Base-by-base conservation (phyloP, 2,797 vertebrate species). In the Ceyx erithaca region DNA sequence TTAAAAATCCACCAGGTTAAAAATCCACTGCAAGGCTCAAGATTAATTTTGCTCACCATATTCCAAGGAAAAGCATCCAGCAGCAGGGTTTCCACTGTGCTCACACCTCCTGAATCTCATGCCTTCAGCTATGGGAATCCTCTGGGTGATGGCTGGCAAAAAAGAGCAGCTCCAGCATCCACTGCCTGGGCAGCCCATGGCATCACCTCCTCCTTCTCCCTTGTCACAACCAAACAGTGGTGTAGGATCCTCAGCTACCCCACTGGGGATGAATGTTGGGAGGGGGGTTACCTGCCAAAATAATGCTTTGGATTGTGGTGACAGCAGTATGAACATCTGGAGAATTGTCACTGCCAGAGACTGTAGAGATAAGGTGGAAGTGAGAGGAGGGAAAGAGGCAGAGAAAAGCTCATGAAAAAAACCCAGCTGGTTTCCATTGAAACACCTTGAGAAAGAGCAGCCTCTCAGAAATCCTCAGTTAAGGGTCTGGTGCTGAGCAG, bases 321-420 rank as follows among this genome's bases (percentile, higher is more conserved):
- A 30, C 20, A 70, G 54, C 28, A 30, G 59, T 6, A 33, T 0
- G 4, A 49, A 25, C 0, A 2, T 23, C 28, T 25, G 80, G 37
- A 85, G 20, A 78, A 40, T 8, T 46, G n/a, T 8, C 69, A 59
- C n/a, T 4, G 4, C n/a, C 1, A 23, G 4, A 48, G 14, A 35
- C 20, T 18, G 64, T 40, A 63, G 31, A 64, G 43, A 9, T 9
- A 31, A 43, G 57, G 57, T n/a, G 52, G 64, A 71, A 31, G 10
- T 30, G 46, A 62, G 17, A 1, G 8, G 20, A 80, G 13, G n/a
- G 41, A 55, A 81, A 81, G 10, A 18, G 33, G 28, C 8, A 76
- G 55, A 64, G 61, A 28, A 58, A 70, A 23, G 18, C 45, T 75
- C 1, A 0, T 9, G 45, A 30, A 63, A 71, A 61, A 61, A 10